Base-by-base conservation (phyloP, 2,797 vertebrate species). In the Sebastes hopkinsi region DNA sequence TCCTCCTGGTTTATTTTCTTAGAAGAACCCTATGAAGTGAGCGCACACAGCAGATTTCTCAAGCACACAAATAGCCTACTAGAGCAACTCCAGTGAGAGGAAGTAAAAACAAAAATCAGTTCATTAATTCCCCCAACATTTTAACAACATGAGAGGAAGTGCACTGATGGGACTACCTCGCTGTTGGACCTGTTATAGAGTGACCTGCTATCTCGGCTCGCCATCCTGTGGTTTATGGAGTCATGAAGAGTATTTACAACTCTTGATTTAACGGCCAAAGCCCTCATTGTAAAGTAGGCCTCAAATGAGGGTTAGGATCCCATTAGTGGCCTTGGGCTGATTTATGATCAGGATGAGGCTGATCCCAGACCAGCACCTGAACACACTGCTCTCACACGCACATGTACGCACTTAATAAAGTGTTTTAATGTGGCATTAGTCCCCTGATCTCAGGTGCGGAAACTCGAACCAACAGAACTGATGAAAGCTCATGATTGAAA, bases 231-330 rank as follows among this genome's bases (percentile, higher is more conserved):
- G 4, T 92, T 91, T 87, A 90, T 87, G 69, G 80, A 72, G 30
- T 89, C 79, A n/a, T 81, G 55, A 72, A 77, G 79, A 78, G 81
- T 89, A 93, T 92, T 94, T 89, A 93, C 82, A 84, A 72, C 80
- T 66, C 59, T 56, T 91, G 88, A 91, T 93, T 93, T 92, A 89
- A 77, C 74, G 81, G 42, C 38, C 34, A 10, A 67, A 86, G 80
- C 70, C 74, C 69, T 73, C 67, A 32, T 81, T 81, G 71, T 93
- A 90, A 93, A 92, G 72, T 65, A 75, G 77, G 75, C 59, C 81
- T 91, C 82, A 88, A 88, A 86, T 89, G 88, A 91, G 81, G 87
- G 79, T 89, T 83, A 82, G 85, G 85, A 90, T 91, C 88, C 89
- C 85, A 88, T 94, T 90, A 93, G 83, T 74, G 79, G 67, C 70